Evolutionary conservation across 1,140 invertebrate genomes (phyloP).

Genomic region (Belonocnema kinseyi): DNA sequence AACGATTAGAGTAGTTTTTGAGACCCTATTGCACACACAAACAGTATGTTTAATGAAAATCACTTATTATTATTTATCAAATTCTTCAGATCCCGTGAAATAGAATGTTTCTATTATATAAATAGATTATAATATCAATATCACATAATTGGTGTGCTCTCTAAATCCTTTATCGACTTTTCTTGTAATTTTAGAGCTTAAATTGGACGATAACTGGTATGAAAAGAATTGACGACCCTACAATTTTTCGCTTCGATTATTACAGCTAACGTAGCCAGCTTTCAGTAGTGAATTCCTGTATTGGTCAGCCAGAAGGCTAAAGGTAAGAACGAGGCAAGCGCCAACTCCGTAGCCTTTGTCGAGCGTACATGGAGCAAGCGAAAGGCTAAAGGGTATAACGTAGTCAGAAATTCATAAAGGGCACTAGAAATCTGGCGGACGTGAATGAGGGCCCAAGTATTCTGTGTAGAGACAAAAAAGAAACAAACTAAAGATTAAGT

Average conservation of each 20-base stretch:
- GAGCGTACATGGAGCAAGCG: slow-evolving; percentile 48
- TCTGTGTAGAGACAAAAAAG: slow-evolving; percentile 39
- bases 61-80: not conserved
- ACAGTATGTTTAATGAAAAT: too few species aligned
- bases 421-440: slow-evolving; percentile 35
- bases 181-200: slow-evolving; percentile 9
- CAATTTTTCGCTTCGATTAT: slow-evolving; percentile 30
- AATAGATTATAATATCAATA: not conserved
- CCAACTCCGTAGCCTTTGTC: slow-evolving; percentile 52
- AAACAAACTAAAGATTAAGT: slow-evolving; percentile 18
- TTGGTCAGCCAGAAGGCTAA: slow-evolving; percentile 53
- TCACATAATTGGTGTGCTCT: not conserved
- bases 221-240: slow-evolving; percentile 21
- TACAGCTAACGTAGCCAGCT: not conserved
- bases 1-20: too few species aligned
- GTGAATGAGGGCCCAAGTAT: slow-evolving; percentile 44
- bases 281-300: slow-evolving; percentile 60
- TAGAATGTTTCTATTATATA: not conserved
- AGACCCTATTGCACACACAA: too few species aligned
- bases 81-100: not conserved
- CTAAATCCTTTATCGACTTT: slow-evolving; percentile 4
- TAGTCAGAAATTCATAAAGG: slow-evolving; percentile 36
- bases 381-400: slow-evolving; percentile 56
- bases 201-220: slow-evolving; percentile 16
- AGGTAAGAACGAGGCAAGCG: slow-evolving; percentile 51